Base-by-base conservation (phyloP, 2,797 vertebrate species). In the Masticophis lateralis region DNA sequence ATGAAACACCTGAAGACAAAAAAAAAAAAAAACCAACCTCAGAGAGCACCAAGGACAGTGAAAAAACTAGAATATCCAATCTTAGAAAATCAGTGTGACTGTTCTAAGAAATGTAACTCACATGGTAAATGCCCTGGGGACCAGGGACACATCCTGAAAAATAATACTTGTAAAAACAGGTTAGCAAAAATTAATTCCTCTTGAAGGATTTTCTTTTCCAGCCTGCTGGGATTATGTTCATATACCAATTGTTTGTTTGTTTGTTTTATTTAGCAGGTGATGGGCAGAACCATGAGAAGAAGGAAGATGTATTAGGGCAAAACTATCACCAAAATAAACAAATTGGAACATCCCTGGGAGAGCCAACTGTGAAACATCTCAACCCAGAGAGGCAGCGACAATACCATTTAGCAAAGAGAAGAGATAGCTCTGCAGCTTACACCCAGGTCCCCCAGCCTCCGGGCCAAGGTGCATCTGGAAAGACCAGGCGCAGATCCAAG, bases 401-500 rank as follows among this genome's bases (percentile, higher is more conserved):
- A 55, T 12, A 25, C 5, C 89, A 66, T 9, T 8, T 90, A 59
- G 32, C 53, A 87, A 87, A 61, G 61, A 87, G 55, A 51, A 32
- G 0, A 6, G 47, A 32, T 7, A 59, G 10, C 6, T n/a, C 63
- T 43, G 1, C 89, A 5, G 28, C 86, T 66, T 37, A 59, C 28
- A 25, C 4, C 3, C 88, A 60, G 18, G 63, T 43, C 16, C 53
- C 86, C 57, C 88, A 57, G 32, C 47, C 69, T 96, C 95, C 93
- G 79, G 57, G 11, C 95, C 95, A 69, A 95, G 87, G 89, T 95
- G 95, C 90, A 95, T 89, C 2, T 95, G 94, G 60, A 95, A 96
- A 91, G 96, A 96, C 96, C 61, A 97, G 95, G 91, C 96, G 96
- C 94, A 96, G 95, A 11, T 96, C 96, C 88, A 95, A 96, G 91